Evolutionary conservation across 1,140 invertebrate genomes (phyloP), one percentile per base, ranked within the genome.

Genomic region (Plodia interpunctella): DNA sequence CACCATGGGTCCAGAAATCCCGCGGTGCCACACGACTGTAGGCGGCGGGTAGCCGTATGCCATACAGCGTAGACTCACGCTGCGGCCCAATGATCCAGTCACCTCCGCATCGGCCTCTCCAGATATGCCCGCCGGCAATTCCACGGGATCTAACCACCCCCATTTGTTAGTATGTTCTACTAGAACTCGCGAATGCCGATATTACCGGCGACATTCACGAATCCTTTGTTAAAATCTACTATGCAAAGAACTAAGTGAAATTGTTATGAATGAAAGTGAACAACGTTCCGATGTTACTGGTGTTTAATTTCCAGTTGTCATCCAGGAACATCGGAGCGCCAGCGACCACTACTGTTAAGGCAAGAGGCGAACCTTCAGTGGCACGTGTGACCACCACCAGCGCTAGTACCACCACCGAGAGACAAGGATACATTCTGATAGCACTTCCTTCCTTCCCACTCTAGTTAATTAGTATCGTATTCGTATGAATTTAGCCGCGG

Each of bases 11-110:
- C 78, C 76, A 6, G 83, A 87, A 10, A 93, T 91, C n/a, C 95
- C 94, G 49, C 93, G 92, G 95, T 95, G 97, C 97, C 97, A 98
- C 13, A 94, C 95, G 13, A 98, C 94, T 17, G 91, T 86, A 0
- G 97, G 96, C 44, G 91, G 84, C 0, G 97, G 97, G 91, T 93
- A 94, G 25, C 97, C 97, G 72, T 95, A 92, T 13, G 96, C 95
- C 65, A 94, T 94, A 86, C 97, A 98, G 60, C 94, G 93, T 2
- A 98, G 87, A 18, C 91, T 80, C 4, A 95, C 91, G 10, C 94
- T 93, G 2, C 91, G 88, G 55, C 94, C 94, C 52, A 97, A 83
- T 30, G 92, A 92, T 4, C 95, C 95, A 17, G 94, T 91, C 25
- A 95, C 89, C 20, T 91, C 84, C 28, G 91, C 83, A 65, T 92